Conservation (phyloP, 2,888 invertebrate species). For the Poecilus cupreus region DNA sequence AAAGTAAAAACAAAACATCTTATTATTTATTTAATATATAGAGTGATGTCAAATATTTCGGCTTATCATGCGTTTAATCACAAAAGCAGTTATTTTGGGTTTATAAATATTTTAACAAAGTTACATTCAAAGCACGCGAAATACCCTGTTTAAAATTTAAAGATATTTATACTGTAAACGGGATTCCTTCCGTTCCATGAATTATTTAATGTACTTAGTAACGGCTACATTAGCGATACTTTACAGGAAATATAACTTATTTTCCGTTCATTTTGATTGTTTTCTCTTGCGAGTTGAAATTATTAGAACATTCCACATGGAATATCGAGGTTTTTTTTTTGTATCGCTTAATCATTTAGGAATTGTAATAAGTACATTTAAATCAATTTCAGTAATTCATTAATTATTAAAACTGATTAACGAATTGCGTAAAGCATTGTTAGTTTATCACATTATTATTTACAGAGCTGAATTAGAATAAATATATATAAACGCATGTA, state of each 20-base stretch:
- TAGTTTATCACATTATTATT: too few relatives aligned
- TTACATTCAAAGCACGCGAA: neutral
- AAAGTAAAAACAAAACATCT: too few relatives aligned
- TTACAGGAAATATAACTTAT: neutral
- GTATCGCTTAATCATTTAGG: too few relatives aligned
- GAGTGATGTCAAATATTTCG: neutral
- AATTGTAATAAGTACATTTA: too few relatives aligned
- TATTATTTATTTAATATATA: too few relatives aligned
- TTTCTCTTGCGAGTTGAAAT: neutral
- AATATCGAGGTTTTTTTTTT: neutral
- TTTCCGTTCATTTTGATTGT: neutral
- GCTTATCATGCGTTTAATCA: neutral
- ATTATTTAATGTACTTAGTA: neutral
- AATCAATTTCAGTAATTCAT: too few relatives aligned
- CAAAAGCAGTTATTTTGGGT: neutral
- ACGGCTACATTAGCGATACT: neutral
- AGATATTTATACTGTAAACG: neutral
- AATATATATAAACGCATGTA: too few relatives aligned
- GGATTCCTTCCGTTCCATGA: neutral
- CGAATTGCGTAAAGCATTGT: too few relatives aligned
- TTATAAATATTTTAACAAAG: neutral
- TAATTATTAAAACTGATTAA: too few relatives aligned
- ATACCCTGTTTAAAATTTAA: neutral
- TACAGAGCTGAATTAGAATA: too few relatives aligned
- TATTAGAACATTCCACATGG: neutral